These are phyloP conservation scores for Allolobophora icterica DNA, from an alignment of 2,888 invertebrate species.

Conservation along the genomic window DNA sequence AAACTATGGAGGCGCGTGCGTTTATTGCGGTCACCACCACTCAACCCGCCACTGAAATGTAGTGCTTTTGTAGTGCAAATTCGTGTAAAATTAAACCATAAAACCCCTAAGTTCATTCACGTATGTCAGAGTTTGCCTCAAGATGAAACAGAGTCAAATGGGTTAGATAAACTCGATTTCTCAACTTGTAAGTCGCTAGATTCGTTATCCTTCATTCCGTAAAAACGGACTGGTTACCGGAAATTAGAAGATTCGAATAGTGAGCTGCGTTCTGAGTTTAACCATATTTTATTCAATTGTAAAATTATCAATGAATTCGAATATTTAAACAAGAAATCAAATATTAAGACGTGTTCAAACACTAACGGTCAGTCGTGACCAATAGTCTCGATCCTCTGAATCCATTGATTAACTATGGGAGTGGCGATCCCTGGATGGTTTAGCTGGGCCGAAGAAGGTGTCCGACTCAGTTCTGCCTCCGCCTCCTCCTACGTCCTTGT, in stretches of 20 bases:
- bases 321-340: conserved; percentile 13
- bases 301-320: background rate
- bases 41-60: too few relatives aligned
- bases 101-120: too few relatives aligned
- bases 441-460: background rate
- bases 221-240: background rate
- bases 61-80: too few relatives aligned
- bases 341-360: background rate
- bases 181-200: too few relatives aligned
- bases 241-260: background rate
- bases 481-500: background rate
- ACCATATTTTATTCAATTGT: background rate
- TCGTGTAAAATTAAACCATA: background rate
- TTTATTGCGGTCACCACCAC: background rate
- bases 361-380: background rate
- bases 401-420: background rate
- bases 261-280: too few relatives aligned
- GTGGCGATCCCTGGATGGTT: background rate
- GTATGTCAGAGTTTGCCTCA: too few relatives aligned
- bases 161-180: too few relatives aligned
- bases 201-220: too few relatives aligned
- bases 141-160: too few relatives aligned
- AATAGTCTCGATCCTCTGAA: background rate
- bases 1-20: too few relatives aligned
- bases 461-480: background rate